Percentiles rank a stretch among this genome's conserved stretches.
Evolutionary conservation across 2,888 invertebrate species (phyloP).

Genomic region (Barypeithes pellucidus): DNA sequence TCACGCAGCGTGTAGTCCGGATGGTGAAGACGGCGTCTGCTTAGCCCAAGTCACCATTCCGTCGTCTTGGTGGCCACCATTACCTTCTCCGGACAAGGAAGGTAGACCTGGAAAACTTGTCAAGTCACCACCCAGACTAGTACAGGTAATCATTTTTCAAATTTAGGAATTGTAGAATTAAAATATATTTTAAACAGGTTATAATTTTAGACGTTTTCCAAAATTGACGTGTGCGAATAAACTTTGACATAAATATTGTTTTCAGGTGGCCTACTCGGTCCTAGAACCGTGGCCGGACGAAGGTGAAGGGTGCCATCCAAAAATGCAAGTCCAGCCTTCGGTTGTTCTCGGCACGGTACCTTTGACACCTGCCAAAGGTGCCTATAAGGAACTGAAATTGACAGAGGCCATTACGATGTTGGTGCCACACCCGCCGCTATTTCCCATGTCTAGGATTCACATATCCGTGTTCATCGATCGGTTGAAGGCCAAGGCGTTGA

Average conservation of each 20-base stretch:
- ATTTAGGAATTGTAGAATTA: too few species aligned
- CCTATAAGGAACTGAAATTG: slow-evolving; percentile 88
- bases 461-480: slow-evolving; percentile 90
- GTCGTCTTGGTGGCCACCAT: slow-evolving; percentile 91
- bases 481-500: slow-evolving; percentile 78
- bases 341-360: slow-evolving; percentile 77
- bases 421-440: slow-evolving; percentile 90
- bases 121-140: slow-evolving; percentile 79
- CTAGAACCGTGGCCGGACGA: slow-evolving; percentile 84
- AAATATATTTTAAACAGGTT: too few species aligned
- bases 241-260: too few species aligned
- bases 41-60: slow-evolving; percentile 89
- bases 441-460: slow-evolving; percentile 91
- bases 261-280: slow-evolving; percentile 85
- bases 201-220: too few species aligned
- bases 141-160: slow-evolving; percentile 75
- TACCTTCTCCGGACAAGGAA: slow-evolving; percentile 78
- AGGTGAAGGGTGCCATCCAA: slow-evolving; percentile 82
- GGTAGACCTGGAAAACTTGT: slow-evolving; percentile 70
- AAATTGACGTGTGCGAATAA: too few species aligned
- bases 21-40: slow-evolving; percentile 94
- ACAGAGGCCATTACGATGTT: slow-evolving; percentile 89
- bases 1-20: slow-evolving; percentile 94
- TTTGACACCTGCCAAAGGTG: slow-evolving; percentile 83
- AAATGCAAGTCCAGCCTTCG: slow-evolving; percentile 78